A percentile compares a stretch with the other conserved stretches of the same genome.
These are phyloP conservation scores for Thalpophila matura DNA, from an alignment of 2,888 invertebrate genomes.

Conservation along the genomic window DNA sequence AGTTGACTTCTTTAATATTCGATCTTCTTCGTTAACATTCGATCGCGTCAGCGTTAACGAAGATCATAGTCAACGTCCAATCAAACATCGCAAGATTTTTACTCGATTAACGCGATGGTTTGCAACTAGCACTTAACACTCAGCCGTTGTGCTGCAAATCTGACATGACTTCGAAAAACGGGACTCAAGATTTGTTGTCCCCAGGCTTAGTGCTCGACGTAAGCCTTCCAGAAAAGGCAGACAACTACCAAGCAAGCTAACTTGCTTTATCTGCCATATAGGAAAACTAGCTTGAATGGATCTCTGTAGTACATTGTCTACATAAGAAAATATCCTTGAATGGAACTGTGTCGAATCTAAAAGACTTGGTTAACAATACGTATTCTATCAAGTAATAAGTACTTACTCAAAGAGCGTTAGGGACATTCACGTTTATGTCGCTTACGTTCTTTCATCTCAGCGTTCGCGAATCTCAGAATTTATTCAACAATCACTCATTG, in stretches of 20 bases:
- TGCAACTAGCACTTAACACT: too few relatives aligned
- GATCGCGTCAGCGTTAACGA: too few relatives aligned
- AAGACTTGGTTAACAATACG: slow-evolving; percentile 50
- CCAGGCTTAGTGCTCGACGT: not conserved
- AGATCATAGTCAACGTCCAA: too few relatives aligned
- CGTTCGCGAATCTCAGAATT: slow-evolving; percentile 13
- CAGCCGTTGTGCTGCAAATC: slow-evolving; percentile 6
- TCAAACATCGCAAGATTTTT: too few relatives aligned
- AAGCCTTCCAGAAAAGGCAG: slow-evolving; percentile 20
- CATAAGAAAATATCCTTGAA: slow-evolving; percentile 9
- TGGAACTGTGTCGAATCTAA: slow-evolving; percentile 17
- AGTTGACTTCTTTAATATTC: too few relatives aligned
- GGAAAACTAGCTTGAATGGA: not conserved
- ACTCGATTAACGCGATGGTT: too few relatives aligned
- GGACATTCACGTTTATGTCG: not conserved
- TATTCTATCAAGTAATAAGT: slow-evolving; percentile 20
- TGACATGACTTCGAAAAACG: not conserved
- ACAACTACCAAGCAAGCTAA: not conserved
- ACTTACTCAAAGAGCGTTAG: slow-evolving; percentile 11
- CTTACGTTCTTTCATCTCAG: not conserved
- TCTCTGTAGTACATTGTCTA: slow-evolving; percentile 5
- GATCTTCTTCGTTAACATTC: too few relatives aligned
- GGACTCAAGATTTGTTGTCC: slow-evolving; percentile 11
- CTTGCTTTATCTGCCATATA: slow-evolving; percentile 25
- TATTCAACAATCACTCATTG: slow-evolving; percentile 35